Evolutionary conservation across 2,888 invertebrate genomes (phyloP).

Genomic region (Pyrochroa serraticornis): DNA sequence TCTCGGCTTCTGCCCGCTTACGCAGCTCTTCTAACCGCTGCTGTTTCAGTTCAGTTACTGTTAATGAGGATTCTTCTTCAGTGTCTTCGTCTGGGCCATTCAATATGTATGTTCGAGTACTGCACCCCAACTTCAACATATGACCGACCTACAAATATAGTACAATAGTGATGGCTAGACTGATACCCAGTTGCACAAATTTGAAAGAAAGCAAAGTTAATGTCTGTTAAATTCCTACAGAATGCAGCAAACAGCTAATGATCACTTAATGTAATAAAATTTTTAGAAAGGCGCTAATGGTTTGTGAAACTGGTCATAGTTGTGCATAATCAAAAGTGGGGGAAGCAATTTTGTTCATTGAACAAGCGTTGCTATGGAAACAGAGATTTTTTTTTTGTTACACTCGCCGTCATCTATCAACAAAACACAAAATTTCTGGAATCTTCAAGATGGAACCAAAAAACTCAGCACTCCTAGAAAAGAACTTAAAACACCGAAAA

Average conservation of each 20-base stretch:
- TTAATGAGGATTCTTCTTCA: constrained; percentile 83
- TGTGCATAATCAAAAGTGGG: too few relatives aligned
- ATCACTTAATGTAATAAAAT: too few relatives aligned
- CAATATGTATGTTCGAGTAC: constrained; percentile 80
- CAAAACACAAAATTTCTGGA: constrained; percentile 4
- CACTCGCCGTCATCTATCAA: constrained; percentile 3
- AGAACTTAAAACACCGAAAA: constrained; percentile 11
- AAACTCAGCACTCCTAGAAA: constrained; percentile 3
- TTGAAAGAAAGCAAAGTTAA: too few relatives aligned
- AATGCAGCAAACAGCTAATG: too few relatives aligned
- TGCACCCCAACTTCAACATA: constrained; percentile 90
- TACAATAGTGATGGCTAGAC: neutral
- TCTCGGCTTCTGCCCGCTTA: constrained; percentile 54
- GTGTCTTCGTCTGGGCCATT: constrained; percentile 86
- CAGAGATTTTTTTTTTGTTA: neutral
- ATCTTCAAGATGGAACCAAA: constrained; percentile 8
- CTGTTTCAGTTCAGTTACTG: constrained; percentile 76
- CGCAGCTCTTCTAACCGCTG: constrained; percentile 52
- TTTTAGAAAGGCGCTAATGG: neutral
- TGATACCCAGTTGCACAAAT: too few relatives aligned
- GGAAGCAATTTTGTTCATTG: neutral
- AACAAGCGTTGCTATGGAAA: neutral
- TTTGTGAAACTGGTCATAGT: too few relatives aligned
- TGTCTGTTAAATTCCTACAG: too few relatives aligned
- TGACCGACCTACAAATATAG: constrained; percentile 73